phyloP scores from a whole-genome alignment of 2,797 vertebrate genomes.

The Chiloscyllium punctatum region DNA sequence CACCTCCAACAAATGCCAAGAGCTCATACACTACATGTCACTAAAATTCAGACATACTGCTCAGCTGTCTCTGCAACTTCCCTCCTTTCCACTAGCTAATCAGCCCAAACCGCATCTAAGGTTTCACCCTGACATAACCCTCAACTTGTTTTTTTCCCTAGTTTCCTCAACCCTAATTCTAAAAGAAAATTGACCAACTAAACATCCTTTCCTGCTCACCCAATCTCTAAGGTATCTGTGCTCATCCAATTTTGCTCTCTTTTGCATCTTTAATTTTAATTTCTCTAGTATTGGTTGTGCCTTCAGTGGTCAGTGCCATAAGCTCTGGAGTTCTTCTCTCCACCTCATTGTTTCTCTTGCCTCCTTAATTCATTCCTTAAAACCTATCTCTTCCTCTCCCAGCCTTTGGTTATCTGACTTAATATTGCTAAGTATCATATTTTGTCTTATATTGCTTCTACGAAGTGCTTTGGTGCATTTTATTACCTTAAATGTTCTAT shows the following conservation, averaged over 20 bases:
- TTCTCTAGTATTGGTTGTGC: not conserved
- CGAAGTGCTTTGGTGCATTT: not conserved
- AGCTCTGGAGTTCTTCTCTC: not conserved
- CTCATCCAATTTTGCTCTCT: not conserved
- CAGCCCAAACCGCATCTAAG: not conserved
- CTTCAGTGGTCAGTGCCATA: not conserved
- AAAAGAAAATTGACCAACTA: not conserved
- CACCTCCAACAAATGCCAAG: not conserved
- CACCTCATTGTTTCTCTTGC: not conserved
- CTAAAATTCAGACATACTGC: not conserved
- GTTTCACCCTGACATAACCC: not conserved
- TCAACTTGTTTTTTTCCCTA: not conserved
- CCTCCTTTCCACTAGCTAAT: not conserved
- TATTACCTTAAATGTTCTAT: not conserved
- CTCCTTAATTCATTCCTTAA: not conserved
- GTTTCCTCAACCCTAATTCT: not conserved
- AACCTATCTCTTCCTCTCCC: not conserved
- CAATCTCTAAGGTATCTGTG: not conserved
- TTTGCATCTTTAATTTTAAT: not conserved
- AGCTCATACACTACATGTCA: not conserved
- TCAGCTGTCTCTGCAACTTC: not conserved
- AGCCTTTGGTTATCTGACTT: not conserved
- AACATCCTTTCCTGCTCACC: not conserved
- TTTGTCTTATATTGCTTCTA: not conserved
- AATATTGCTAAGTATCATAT: not conserved